A percentile compares a stretch with the other conserved stretches of the same genome.
Conservation (phyloP, 2,113 vertebrate genomes). For the Seriola aureovittata region DNA sequence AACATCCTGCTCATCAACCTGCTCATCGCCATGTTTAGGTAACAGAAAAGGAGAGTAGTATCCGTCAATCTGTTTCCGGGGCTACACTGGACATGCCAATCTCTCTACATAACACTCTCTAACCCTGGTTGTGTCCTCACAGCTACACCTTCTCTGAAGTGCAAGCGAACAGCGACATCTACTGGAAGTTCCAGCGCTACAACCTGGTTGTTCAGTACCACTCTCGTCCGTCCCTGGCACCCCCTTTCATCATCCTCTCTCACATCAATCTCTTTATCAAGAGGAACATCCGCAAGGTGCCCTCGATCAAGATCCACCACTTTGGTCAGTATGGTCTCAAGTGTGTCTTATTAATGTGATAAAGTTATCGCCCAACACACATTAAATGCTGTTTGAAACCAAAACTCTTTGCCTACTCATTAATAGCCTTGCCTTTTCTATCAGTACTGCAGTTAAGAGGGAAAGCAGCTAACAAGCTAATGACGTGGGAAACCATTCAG, state of each 20-base stretch:
- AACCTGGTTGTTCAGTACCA: constrained; percentile 92
- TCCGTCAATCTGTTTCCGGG: neutral
- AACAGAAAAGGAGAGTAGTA: neutral
- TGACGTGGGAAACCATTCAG: constrained; percentile 91
- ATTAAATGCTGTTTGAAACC: neutral
- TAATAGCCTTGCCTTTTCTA: neutral
- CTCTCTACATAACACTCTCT: neutral
- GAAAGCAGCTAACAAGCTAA: constrained; percentile 81
- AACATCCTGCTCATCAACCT: constrained; percentile 94
- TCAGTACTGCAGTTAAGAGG: constrained; percentile 74
- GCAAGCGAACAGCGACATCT: constrained; percentile 91
- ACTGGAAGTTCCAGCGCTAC: constrained; percentile 95
- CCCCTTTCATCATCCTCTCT: constrained; percentile 91
- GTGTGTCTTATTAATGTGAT: neutral
- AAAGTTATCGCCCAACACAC: neutral
- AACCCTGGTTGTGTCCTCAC: constrained; percentile 20
- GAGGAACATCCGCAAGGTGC: constrained; percentile 77
- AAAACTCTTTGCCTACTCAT: no score
- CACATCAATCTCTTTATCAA: constrained; percentile 88
- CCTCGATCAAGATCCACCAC: constrained; percentile 74
- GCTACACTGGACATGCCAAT: no score
- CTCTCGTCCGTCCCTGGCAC: constrained; percentile 88
- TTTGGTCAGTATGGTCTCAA: constrained; percentile 78
- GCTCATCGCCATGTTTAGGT: constrained; percentile 96
- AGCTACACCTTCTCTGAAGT: constrained; percentile 92